Evolutionary conservation across 1,140 invertebrate genomes (phyloP).

Genomic region (Latrodectus geometricus): DNA sequence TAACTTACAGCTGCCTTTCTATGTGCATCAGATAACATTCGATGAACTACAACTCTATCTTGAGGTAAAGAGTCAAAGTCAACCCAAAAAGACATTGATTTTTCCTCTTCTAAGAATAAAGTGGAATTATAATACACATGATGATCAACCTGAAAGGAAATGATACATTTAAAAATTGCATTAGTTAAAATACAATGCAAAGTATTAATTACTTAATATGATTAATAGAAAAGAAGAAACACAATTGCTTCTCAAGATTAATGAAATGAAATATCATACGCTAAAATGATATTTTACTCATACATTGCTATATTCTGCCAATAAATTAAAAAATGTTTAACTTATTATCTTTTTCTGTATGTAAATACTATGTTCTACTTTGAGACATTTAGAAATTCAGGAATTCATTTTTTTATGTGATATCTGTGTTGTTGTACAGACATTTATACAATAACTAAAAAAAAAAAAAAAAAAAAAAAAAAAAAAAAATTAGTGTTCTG

Average conservation of each 20-base stretch:
- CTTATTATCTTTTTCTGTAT: too few relatives aligned
- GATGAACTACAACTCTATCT: constrained; percentile 75
- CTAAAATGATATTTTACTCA: too few relatives aligned
- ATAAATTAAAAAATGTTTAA: too few relatives aligned
- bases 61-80: constrained; percentile 75
- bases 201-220: not conserved
- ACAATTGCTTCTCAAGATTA: not conserved
- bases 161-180: not conserved
- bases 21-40: constrained; percentile 84
- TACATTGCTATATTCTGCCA: too few relatives aligned
- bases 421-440: too few relatives aligned
- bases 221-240: not conserved
- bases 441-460: too few relatives aligned
- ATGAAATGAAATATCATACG: not conserved
- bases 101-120: constrained; percentile 43
- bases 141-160: constrained; percentile 43
- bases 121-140: constrained; percentile 65
- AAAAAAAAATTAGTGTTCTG: too few relatives aligned
- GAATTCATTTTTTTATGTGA: too few relatives aligned
- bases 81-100: constrained; percentile 74
- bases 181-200: not conserved
- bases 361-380: too few relatives aligned
- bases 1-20: constrained; percentile 84
- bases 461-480: too few relatives aligned
- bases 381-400: too few relatives aligned